Evolutionary conservation across 2,888 invertebrate species (phyloP).

Genomic region (Abrostola triplasia): DNA sequence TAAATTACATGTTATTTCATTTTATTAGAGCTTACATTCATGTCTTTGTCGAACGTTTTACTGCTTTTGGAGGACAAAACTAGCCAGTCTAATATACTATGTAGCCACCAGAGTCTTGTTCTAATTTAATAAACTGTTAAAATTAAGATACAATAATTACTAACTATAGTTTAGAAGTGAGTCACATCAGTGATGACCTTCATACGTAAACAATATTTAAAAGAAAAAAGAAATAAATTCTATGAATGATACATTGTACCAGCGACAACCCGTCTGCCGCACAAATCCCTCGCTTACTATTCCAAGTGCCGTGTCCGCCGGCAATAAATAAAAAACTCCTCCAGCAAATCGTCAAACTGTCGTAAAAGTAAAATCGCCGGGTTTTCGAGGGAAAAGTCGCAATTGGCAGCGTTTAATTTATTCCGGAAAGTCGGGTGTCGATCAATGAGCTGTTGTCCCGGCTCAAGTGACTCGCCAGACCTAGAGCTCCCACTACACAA

Average conservation of each 20-base stretch:
- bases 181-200: not conserved
- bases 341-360: slow-evolving; percentile 35
- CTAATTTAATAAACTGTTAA: too few relatives aligned
- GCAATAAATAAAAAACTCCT: slow-evolving; percentile 44
- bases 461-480: slow-evolving; percentile 36
- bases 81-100: too few relatives aligned
- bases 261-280: slow-evolving; percentile 5
- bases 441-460: slow-evolving; percentile 47
- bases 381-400: slow-evolving; percentile 43
- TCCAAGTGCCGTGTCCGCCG: slow-evolving; percentile 33
- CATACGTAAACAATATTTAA: not conserved
- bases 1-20: too few relatives aligned
- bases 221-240: not conserved
- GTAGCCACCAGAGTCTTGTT: too few relatives aligned
- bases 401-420: slow-evolving; percentile 56
- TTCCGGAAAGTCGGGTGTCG: slow-evolving; percentile 50
- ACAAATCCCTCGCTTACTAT: slow-evolving; percentile 43
- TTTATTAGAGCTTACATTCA: too few relatives aligned
- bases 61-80: not conserved
- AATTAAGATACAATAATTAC: too few relatives aligned
- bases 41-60: not conserved
- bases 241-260: slow-evolving; percentile 30
- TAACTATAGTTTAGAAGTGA: too few relatives aligned
- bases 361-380: slow-evolving; percentile 46
- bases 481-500: slow-evolving; percentile 44